Base-by-base conservation (phyloP, 2,113 vertebrate genomes). In the Psephotus haematonotus region DNA sequence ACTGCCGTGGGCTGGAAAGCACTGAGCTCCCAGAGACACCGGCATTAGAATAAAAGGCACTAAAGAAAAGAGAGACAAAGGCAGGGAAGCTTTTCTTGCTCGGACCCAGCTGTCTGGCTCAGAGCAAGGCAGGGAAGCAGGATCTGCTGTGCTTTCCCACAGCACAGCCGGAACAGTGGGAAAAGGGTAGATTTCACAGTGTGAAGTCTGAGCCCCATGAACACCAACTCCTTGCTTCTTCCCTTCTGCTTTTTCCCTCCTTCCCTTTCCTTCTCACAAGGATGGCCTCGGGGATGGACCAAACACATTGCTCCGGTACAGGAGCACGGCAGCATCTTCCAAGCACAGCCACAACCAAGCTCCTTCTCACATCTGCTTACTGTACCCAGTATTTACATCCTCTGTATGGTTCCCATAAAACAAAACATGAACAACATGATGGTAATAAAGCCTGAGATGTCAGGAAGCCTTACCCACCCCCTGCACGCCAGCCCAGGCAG, bases 31-130 rank as follows among this genome's bases (percentile, higher is more conserved):
- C 46, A 37, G 82, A 88, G 90, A 90, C 72, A 88, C 29, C 72
- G 71, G 46, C 55, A 59, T 49, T 90, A 63, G 81, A 81, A 93
- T 86, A 76, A 90, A 96, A 90, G 79, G 60, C 75, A 67, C 91
- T 82, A 67, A 86, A 96, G 88, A 87, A 77, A 86, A 91, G 93
- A 62, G 44, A 82, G 19, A 94, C 92, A 94, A 95, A 96, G 71
- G 82, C 93, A 88, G 76, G 46, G 83, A 89, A 88, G 77, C 72
- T 62, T 93, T 92, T 80, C 76, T 83, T 7, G 1, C 71, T 71
- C 68, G 57, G 76, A 86, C 75, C 71, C 94, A 90, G 92, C 85
- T 86, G 90, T 57, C 85, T 93, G 86, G 80, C 85, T 90, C 64
- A 83, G 60, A 83, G 77, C 78, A 80, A 88, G 75, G 71, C 82